phyloP scores from a whole-genome alignment of 2,888 invertebrate genomes.

The Drepana falcataria region DNA sequence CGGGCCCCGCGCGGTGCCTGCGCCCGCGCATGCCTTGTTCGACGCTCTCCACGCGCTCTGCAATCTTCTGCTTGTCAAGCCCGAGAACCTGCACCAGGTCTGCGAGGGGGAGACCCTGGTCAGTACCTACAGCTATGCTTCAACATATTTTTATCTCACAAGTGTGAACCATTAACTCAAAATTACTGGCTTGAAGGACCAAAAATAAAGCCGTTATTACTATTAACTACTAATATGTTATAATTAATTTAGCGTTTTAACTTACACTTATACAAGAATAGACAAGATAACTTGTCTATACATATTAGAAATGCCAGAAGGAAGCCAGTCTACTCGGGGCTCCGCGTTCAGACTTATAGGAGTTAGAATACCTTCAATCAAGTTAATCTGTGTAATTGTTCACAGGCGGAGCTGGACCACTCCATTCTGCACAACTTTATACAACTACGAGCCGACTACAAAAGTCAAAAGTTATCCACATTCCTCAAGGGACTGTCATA shows the following conservation, averaged over 20 bases:
- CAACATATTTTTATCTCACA: too few species aligned
- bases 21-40: conserved; percentile 91
- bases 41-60: conserved; percentile 97
- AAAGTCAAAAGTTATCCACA: conserved; percentile 88
- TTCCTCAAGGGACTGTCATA: conserved; percentile 77
- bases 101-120: conserved; percentile 96
- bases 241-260: too few species aligned
- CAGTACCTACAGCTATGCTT: conserved; percentile 37
- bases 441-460: conserved; percentile 95
- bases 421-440: conserved; percentile 95
- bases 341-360: too few species aligned
- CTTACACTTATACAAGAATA: too few species aligned
- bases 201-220: too few species aligned
- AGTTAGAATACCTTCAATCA: too few species aligned
- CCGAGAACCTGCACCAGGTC: conserved; percentile 97
- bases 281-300: too few species aligned
- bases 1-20: conserved; percentile 75
- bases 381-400: conserved; percentile 29
- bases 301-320: too few species aligned
- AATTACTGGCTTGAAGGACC: too few species aligned
- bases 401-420: conserved; percentile 93
- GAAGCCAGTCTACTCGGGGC: too few species aligned
- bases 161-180: too few species aligned
- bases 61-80: conserved; percentile 95
- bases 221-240: too few species aligned